Evolutionary conservation across 2,888 invertebrate species (phyloP), one percentile per base, ranked within the genome.

Genomic region (Resseliella maxima): DNA sequence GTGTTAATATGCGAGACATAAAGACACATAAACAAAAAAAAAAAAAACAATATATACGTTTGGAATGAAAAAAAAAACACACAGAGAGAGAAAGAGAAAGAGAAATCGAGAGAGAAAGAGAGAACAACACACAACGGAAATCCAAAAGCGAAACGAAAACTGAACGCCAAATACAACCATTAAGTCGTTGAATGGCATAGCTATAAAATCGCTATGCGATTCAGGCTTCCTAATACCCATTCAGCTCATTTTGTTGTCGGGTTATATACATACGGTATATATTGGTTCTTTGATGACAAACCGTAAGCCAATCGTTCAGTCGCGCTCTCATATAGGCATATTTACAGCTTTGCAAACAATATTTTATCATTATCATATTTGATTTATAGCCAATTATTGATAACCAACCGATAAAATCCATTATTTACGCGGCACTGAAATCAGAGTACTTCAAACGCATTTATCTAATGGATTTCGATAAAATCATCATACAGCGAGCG

Each of bases 361-460:
- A 83, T 83, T 83, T 83, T 83, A 83, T 36, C 83, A 83, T 83
- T 83, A 83, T 83, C 83, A 83, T 83, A 83, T 83, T 83, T 83
- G 83, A 83, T 83, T 83, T 83, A 83, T 83, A 38, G 38, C 83
- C 83, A 83, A 83, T 83, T 83, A 83, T 83, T 83, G 83, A 83
- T 83, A 83, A 83, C 36, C 83, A 38, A 83, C 83, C 83, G 83
- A 83, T 83, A 83, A 83, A 83, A 83, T 38, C 83, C 83, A 83
- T 83, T 83, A 83, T 83, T 36, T n/a, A 83, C 83, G 38, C 38
- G 8, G 72, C 72, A 72, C 72, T 27, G 72, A 72, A 35, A 72
- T 72, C 72, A 15, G 31, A 72, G 72, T 72, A 72, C 72, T 72
- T 72, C 72, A 72, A 72, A 72, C 72, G 31, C 72, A 72, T 72